Conservation (phyloP, 1,140 invertebrate genomes). For the Psilanteris sp. region DNA sequence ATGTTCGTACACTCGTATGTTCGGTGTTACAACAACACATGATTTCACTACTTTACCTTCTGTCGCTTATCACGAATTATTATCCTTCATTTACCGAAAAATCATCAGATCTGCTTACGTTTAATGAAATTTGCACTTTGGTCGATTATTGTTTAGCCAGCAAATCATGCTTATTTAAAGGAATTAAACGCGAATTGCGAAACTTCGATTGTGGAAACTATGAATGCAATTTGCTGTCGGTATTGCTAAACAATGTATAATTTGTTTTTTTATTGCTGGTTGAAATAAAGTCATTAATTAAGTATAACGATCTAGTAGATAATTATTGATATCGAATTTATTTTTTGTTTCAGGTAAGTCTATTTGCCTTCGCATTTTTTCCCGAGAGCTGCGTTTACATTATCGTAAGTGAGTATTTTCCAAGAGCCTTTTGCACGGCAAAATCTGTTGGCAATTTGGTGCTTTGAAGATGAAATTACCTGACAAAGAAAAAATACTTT, state of each 20-base stretch:
- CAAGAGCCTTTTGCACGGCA: not conserved
- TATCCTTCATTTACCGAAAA: no score
- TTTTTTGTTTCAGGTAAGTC: constrained; percentile 17
- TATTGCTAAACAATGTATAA: no score
- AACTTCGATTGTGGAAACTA: no score
- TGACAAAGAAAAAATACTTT: constrained; percentile 2
- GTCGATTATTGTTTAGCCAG: no score
- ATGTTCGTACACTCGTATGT: not conserved
- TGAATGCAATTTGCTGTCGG: no score
- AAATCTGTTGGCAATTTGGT: constrained; percentile 5
- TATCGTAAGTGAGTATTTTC: constrained; percentile 15
- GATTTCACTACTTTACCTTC: not conserved
- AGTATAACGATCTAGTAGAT: not conserved
- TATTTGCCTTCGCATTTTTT: constrained; percentile 1
- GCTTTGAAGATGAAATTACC: constrained; percentile 7
- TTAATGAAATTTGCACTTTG: no score
- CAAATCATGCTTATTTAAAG: no score
- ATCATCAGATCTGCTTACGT: no score
- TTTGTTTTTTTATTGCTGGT: no score
- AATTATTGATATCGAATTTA: constrained; percentile 1
- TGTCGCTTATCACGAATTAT: no score
- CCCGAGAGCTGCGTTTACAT: not conserved
- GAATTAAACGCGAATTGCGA: no score
- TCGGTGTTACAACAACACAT: not conserved
- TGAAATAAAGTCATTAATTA: no score